Evolutionary conservation across 2,888 invertebrate genomes (phyloP).

Genomic region (Arctia plantaginis): DNA sequence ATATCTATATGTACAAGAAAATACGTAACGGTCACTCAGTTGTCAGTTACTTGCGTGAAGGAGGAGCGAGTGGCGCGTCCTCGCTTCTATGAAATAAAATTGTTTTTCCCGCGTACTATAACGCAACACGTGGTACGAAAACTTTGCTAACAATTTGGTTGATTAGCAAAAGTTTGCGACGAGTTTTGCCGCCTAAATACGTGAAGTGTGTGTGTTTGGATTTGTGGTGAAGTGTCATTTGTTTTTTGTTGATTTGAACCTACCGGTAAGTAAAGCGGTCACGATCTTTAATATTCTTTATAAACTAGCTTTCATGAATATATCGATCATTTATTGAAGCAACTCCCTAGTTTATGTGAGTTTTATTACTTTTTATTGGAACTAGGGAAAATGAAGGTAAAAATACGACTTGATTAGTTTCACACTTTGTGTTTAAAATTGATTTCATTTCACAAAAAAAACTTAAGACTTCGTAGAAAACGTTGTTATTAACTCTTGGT

Average conservation of each 20-base stretch:
- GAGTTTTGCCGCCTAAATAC: conserved; percentile 55
- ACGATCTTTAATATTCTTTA: not conserved
- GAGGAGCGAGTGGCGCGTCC: conserved; percentile 69
- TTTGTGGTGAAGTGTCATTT: conserved; percentile 58
- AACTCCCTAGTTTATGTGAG: not conserved
- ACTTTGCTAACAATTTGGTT: conserved; percentile 70
- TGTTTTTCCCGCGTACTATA: conserved; percentile 57
- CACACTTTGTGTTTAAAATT: not conserved
- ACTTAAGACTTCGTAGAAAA: not conserved
- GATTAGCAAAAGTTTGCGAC: conserved; percentile 64
- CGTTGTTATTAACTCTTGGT: not conserved
- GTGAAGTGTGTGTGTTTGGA: conserved; percentile 61
- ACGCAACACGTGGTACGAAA: conserved; percentile 75
- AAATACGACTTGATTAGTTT: not conserved
- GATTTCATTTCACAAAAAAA: not conserved
- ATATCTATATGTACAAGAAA: conserved; percentile 73
- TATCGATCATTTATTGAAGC: not conserved
- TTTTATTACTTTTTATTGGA: not conserved
- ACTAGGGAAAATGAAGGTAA: not conserved
- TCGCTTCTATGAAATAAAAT: conserved; percentile 66
- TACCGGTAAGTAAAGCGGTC: conserved; percentile 43
- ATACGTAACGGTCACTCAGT: conserved; percentile 80
- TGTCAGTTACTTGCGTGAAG: conserved; percentile 77
- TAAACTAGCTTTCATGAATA: not conserved
- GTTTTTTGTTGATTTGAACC: conserved; percentile 57